phyloP scores from a whole-genome alignment of 2,113 vertebrate genomes.

The Gymnogyps californianus region DNA sequence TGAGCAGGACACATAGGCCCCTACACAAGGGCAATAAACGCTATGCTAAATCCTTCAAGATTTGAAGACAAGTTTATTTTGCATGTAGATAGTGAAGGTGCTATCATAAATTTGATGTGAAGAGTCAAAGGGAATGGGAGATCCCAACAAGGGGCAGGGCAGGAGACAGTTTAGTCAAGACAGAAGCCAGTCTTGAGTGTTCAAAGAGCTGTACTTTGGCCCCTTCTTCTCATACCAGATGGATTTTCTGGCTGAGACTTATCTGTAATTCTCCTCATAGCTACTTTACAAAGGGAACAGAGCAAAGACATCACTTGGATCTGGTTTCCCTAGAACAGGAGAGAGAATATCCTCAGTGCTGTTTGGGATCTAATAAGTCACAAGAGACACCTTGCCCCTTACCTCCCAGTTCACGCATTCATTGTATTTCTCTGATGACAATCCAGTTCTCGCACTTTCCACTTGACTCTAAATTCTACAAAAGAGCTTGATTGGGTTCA shows the following conservation, averaged over 20 bases:
- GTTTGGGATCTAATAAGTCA: not conserved
- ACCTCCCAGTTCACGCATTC: slow-evolving; percentile 1
- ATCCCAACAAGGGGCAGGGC: not conserved
- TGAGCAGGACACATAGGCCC: not conserved
- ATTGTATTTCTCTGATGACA: not conserved
- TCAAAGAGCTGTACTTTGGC: slow-evolving; percentile 61
- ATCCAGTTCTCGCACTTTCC: not conserved
- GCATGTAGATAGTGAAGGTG: not conserved
- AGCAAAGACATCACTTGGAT: slow-evolving; percentile 53
- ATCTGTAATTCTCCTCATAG: slow-evolving; percentile 55
- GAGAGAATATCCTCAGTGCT: slow-evolving; percentile 8
- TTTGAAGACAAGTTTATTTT: not conserved
- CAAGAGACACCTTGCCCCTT: slow-evolving; percentile 31
- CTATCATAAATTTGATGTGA: not conserved
- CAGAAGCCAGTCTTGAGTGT: slow-evolving; percentile 33
- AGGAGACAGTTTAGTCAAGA: slow-evolving; percentile 1
- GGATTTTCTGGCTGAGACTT: slow-evolving; percentile 61
- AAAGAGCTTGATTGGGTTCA: not conserved
- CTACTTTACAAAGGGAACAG: slow-evolving; percentile 52
- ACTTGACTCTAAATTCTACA: slow-evolving; percentile 9
- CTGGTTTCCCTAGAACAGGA: slow-evolving; percentile 10
- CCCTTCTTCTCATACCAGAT: slow-evolving; percentile 59
- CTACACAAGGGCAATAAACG: accelerated
- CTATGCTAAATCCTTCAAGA: not conserved
- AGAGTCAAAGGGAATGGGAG: not conserved